phyloP scores from a whole-genome alignment of 2,113 vertebrate genomes.

The Aspidoscelis tigris region DNA sequence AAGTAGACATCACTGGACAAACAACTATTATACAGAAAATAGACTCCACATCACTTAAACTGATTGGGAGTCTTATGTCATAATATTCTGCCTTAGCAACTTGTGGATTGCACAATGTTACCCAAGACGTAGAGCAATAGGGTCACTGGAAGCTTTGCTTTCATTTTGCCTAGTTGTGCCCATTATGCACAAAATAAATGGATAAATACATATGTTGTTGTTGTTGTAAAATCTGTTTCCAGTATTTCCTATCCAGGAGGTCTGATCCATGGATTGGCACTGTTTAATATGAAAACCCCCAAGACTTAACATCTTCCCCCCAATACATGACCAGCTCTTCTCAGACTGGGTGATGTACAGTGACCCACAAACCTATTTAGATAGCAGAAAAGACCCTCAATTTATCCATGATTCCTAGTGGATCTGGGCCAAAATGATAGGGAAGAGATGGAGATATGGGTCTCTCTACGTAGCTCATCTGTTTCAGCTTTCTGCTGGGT shows the following conservation, averaged over 20 bases:
- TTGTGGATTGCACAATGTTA: too few species aligned
- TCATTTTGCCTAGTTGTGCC: too few species aligned
- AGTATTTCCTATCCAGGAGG: too few species aligned
- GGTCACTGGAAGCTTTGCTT: too few species aligned
- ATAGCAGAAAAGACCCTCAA: not conserved
- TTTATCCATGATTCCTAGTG: not conserved
- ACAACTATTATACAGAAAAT: too few species aligned
- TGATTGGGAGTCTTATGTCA: not conserved
- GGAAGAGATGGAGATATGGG: not conserved
- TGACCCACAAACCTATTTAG: not conserved
- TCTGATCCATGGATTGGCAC: not conserved
- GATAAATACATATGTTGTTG: too few species aligned
- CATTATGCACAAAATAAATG: too few species aligned
- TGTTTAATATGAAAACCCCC: not conserved
- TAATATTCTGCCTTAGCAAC: not conserved
- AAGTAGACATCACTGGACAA: not conserved
- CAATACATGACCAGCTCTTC: too few species aligned
- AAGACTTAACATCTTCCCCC: not conserved
- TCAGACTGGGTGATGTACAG: not conserved
- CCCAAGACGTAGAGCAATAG: too few species aligned
- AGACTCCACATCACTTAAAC: not conserved
- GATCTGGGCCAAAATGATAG: too few species aligned
- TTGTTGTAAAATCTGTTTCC: too few species aligned
- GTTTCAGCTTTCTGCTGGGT: not conserved
- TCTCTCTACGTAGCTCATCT: not conserved